A percentile compares a stretch with the other conserved stretches of the same genome.
Evolutionary conservation across 1,140 invertebrate species (phyloP).

Genomic region (Diploscapter pachys): DNA sequence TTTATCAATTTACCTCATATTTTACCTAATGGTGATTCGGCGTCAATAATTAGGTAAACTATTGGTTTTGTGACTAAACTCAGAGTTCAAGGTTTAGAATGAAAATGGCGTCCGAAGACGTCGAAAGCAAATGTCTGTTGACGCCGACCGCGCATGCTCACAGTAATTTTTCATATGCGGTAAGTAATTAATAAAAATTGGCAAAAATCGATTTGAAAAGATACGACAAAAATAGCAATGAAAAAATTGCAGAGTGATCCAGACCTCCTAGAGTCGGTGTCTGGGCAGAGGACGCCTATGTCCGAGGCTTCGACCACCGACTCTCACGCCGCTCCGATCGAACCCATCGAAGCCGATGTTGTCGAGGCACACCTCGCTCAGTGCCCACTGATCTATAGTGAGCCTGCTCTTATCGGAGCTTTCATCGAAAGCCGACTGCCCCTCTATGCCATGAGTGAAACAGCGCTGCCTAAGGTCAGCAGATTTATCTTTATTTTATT

Average conservation of each 20-base stretch:
- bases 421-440: neutral
- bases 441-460: conserved; percentile 16
- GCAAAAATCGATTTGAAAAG: no score
- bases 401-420: conserved; percentile 24
- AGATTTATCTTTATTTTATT: no score
- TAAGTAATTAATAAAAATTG: no score
- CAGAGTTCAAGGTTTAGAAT: no score
- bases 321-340: neutral
- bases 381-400: conserved; percentile 27
- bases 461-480: conserved; percentile 17
- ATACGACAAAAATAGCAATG: neutral
- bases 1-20: no score
- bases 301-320: no score
- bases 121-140: conserved; percentile 35
- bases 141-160: conserved; percentile 19
- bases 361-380: conserved; percentile 16
- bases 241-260: conserved; percentile 8
- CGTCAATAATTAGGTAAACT: no score
- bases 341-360: conserved; percentile 19
- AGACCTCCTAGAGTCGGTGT: conserved; percentile 21
- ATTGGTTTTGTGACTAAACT: no score
- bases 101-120: conserved; percentile 8
- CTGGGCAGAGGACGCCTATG: neutral
- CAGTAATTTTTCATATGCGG: neutral
- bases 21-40: no score